A percentile compares a stretch with the other conserved stretches of the same genome.
Conservation (phyloP, 2,888 invertebrate genomes). For the Toxonevra muliebris region DNA sequence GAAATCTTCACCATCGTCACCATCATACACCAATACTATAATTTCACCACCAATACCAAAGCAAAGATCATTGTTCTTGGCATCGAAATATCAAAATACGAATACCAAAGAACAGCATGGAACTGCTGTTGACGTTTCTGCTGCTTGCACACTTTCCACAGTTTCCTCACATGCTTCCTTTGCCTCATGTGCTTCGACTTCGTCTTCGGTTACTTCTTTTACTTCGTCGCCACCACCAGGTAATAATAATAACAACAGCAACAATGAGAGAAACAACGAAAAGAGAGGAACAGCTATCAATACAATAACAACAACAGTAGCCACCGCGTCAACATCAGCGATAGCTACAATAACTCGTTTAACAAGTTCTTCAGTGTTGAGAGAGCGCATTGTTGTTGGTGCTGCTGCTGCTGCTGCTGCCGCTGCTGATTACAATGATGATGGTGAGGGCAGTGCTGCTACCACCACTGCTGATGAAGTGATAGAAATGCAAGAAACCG, state of each 20-base stretch:
- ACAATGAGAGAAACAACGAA: slow-evolving; percentile 2
- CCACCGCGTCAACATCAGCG: slow-evolving; percentile 43
- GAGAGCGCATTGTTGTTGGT: slow-evolving; percentile 6
- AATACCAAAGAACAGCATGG: slow-evolving; percentile 55
- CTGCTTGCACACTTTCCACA: slow-evolving; percentile 45
- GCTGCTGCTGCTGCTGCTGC: slow-evolving; percentile 10
- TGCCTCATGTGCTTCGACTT: slow-evolving; percentile 44
- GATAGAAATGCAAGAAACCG: slow-evolving; percentile 27
- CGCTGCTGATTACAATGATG: neutral
- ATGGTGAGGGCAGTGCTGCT: slow-evolving; percentile 3
- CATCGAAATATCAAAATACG: slow-evolving; percentile 30
- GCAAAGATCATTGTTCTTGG: slow-evolving; percentile 43
- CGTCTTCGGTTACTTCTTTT: slow-evolving; percentile 26
- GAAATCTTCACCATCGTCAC: slow-evolving; percentile 41
- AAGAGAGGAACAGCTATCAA: neutral
- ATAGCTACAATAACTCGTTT: slow-evolving; percentile 44
- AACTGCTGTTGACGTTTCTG: slow-evolving; percentile 30
- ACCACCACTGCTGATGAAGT: slow-evolving; percentile 17
- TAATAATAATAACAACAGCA: slow-evolving; percentile 27
- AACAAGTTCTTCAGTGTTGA: slow-evolving; percentile 30
- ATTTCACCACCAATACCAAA: slow-evolving; percentile 44
- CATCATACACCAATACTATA: slow-evolving; percentile 13
- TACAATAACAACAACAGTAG: slow-evolving; percentile 31
- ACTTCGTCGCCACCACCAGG: neutral
- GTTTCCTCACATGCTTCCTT: no score